These are phyloP conservation scores for Phorcus lineatus DNA, from an alignment of 2,888 invertebrate species.

Conservation along the genomic window DNA sequence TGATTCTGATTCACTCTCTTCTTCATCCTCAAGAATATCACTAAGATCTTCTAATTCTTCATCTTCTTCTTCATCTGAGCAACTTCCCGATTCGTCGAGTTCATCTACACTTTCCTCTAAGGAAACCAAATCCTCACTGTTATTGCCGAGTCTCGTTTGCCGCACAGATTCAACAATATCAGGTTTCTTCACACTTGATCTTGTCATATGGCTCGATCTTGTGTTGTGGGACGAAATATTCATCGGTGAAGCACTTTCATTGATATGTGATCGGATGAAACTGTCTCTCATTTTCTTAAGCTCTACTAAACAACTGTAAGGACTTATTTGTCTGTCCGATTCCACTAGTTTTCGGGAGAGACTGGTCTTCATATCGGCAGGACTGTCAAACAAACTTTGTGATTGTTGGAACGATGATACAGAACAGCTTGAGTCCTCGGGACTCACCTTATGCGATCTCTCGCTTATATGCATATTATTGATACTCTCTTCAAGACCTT, in stretches of 20 bases:
- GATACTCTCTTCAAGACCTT: slow-evolving; percentile 27
- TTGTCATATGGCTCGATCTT: background rate
- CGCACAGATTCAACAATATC: slow-evolving; percentile 35
- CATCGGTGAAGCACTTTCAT: background rate
- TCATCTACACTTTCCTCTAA: slow-evolving; percentile 22
- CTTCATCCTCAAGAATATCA: slow-evolving; percentile 34
- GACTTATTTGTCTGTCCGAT: background rate
- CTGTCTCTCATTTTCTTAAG: slow-evolving; percentile 44
- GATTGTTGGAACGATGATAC: background rate
- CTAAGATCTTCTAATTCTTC: slow-evolving; percentile 31
- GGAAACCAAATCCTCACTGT: slow-evolving; percentile 10
- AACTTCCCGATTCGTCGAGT: slow-evolving; percentile 17
- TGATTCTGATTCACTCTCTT: slow-evolving; percentile 29
- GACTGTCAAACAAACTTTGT: background rate
- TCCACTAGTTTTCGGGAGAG: background rate
- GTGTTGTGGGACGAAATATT: background rate
- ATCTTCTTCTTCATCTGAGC: slow-evolving; percentile 20
- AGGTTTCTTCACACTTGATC: background rate
- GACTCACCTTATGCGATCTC: background rate
- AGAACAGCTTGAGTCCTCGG: slow-evolving; percentile 12
- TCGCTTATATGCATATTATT: background rate
- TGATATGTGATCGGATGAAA: slow-evolving; percentile 26
- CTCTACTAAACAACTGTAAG: slow-evolving; percentile 32
- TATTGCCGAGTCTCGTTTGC: slow-evolving; percentile 8
- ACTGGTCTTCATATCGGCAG: background rate